phyloP scores from a whole-genome alignment of 2,113 vertebrate species.

The Oxyruncus cristatus region DNA sequence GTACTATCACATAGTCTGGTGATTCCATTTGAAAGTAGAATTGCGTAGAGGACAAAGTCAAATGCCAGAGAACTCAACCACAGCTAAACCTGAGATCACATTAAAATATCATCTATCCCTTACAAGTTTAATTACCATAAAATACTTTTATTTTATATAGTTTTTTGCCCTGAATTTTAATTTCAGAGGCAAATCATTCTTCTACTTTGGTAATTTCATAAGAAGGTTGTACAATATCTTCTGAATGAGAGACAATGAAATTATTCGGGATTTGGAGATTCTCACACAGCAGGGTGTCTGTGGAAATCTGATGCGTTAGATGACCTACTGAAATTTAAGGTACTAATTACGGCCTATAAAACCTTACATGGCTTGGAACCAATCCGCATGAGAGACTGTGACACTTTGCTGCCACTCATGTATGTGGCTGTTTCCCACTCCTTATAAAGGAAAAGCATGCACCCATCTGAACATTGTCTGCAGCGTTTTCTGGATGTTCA shows the following conservation, averaged over 20 bases:
- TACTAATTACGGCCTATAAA: neutral
- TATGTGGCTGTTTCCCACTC: neutral
- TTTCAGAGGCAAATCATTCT: neutral
- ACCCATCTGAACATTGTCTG: neutral
- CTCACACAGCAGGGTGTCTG: neutral
- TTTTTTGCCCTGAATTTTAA: neutral
- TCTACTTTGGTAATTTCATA: neutral
- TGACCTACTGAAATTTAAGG: neutral
- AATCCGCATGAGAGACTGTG: neutral
- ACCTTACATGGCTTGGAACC: neutral
- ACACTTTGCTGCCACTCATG: fast-evolving
- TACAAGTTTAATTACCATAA: neutral
- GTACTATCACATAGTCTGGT: neutral
- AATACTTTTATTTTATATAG: neutral
- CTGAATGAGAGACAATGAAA: neutral
- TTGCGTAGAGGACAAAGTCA: neutral
- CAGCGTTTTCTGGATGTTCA: neutral
- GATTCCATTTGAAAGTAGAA: neutral
- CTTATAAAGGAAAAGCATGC: neutral
- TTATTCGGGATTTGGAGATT: neutral
- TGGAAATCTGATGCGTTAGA: neutral
- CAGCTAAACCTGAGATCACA: neutral
- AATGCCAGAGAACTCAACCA: neutral
- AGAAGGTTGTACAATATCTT: neutral
- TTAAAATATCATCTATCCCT: neutral